Evolutionary conservation across 1,140 invertebrate genomes (phyloP).

Genomic region (roundworm (Caenorhabditis elegans)): DNA sequence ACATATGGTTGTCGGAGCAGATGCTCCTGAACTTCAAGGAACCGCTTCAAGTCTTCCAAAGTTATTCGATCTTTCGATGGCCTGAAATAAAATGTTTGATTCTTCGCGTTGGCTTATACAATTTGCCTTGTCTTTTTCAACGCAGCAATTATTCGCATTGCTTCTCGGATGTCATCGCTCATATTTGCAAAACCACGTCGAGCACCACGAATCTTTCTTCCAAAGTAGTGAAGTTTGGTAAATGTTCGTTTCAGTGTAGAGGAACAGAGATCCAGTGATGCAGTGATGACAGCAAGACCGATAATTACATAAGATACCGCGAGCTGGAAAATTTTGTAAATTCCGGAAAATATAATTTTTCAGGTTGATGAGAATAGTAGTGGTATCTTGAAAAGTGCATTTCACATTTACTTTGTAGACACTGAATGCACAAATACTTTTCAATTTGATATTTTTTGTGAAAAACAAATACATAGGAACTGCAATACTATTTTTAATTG

Average conservation of each 20-base stretch:
- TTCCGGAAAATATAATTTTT: no score
- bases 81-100: constrained; percentile 45
- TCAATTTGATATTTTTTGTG: no score
- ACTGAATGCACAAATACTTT: no score
- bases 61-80: constrained; percentile 65
- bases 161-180: constrained; percentile 64
- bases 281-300: constrained; percentile 65
- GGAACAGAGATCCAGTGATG: constrained; percentile 60
- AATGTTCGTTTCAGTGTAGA: constrained; percentile 65
- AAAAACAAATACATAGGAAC: no score
- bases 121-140: constrained; percentile 63
- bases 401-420: no score
- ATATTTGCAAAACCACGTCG: constrained; percentile 61
- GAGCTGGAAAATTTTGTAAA: constrained; percentile 59
- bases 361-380: no score
- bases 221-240: constrained; percentile 66
- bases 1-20: constrained; percentile 64
- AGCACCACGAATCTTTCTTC: constrained; percentile 64
- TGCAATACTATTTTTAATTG: no score
- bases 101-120: neutral
- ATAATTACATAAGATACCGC: constrained; percentile 65
- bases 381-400: no score
- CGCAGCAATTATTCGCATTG: constrained; percentile 65
- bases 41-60: constrained; percentile 65
- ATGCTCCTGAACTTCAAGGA: constrained; percentile 66